These are phyloP conservation scores for Peromyscus aztecus DNA, from an alignment of 2,797 vertebrate species.

Conservation along the genomic window DNA sequence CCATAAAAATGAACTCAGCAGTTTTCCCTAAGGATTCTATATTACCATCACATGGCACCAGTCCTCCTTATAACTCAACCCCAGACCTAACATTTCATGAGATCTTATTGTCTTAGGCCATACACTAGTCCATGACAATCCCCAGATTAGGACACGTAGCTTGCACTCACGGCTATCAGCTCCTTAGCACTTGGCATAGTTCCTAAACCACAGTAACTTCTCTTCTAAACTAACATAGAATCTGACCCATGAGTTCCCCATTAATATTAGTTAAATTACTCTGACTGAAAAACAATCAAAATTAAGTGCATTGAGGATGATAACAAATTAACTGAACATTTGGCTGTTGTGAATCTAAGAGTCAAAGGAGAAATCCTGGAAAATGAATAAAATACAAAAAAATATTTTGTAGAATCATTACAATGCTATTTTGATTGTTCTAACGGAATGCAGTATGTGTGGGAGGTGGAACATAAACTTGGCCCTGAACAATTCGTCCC, in stretches of 20 bases:
- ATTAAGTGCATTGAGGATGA: not conserved
- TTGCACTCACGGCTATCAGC: not conserved
- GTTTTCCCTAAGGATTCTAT: not conserved
- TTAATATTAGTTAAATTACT: not conserved
- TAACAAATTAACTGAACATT: not conserved
- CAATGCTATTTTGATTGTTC: not conserved
- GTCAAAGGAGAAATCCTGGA: not conserved
- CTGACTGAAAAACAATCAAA: conserved; percentile 3
- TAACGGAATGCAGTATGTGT: not conserved
- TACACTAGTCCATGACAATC: not conserved
- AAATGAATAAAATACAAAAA: not conserved
- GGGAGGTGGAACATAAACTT: not conserved
- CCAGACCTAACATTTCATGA: not conserved
- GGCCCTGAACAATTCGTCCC: not conserved
- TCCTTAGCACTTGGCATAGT: not conserved
- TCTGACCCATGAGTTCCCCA: not conserved
- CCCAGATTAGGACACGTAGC: not conserved
- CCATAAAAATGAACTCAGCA: not conserved
- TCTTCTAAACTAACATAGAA: not conserved
- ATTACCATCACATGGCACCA: not conserved
- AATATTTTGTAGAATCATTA: not conserved
- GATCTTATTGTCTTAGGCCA: not conserved
- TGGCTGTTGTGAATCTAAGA: not conserved
- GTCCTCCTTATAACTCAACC: not conserved
- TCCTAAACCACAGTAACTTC: not conserved